Percentiles rank a stretch among this genome's conserved stretches.
Evolutionary conservation across 2,113 vertebrate species (phyloP).

Genomic region (Helogale parvula): DNA sequence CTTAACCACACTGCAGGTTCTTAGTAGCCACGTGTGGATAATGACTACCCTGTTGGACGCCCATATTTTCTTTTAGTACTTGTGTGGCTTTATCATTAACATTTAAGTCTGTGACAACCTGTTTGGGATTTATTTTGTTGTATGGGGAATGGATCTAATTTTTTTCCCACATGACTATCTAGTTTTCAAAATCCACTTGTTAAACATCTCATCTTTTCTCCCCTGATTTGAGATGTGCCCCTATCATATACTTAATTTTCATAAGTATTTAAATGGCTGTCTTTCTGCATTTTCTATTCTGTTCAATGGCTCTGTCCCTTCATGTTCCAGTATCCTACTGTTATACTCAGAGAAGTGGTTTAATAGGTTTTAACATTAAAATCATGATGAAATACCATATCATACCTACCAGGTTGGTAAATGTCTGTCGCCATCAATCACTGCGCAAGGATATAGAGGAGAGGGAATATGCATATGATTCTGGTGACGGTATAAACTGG

Average conservation of each 20-base stretch:
- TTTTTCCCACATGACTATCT: not conserved
- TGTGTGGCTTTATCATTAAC: not conserved
- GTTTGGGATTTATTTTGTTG: slow-evolving; percentile 14
- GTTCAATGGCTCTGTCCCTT: not conserved
- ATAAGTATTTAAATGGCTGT: not conserved
- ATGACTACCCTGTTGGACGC: not conserved
- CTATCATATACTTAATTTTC: not conserved
- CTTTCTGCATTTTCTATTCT: slow-evolving; percentile 20
- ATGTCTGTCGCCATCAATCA: not conserved
- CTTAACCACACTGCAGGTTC: not conserved
- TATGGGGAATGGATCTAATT: not conserved
- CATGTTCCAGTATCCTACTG: not conserved
- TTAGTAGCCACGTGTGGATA: not conserved
- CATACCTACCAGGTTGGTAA: not conserved
- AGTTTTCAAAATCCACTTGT: not conserved
- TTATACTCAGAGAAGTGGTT: not conserved
- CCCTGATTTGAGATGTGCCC: not conserved
- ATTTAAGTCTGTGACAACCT: not conserved
- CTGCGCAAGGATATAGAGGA: not conserved
- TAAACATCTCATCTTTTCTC: not conserved
- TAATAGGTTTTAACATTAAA: slow-evolving; percentile 41
- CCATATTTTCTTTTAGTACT: not conserved
- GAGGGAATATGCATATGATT: not conserved
- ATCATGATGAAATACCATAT: not conserved
- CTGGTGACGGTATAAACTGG: not conserved